A percentile compares a stretch with the other conserved stretches of the same genome.
These are phyloP conservation scores for Sterna hirundo DNA, from an alignment of 2,113 vertebrate genomes.

Conservation along the genomic window DNA sequence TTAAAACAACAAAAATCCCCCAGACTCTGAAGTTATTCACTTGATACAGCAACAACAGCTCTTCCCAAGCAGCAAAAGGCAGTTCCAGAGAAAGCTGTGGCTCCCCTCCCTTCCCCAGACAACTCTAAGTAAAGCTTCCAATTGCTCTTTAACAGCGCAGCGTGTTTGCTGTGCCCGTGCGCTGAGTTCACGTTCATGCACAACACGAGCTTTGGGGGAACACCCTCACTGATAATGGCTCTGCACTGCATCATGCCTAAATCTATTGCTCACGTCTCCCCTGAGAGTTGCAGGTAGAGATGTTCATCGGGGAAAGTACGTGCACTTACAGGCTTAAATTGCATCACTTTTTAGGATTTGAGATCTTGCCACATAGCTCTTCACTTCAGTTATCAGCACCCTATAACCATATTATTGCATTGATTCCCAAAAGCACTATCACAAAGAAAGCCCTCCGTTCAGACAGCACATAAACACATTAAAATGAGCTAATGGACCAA, in stretches of 20 bases:
- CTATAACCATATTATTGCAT: accelerated
- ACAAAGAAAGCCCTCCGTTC: accelerated
- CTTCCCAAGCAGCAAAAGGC: not conserved
- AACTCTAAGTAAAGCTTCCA: not conserved
- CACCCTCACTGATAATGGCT: not conserved
- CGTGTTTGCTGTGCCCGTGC: accelerated
- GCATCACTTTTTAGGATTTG: not conserved
- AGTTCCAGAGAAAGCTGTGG: not conserved
- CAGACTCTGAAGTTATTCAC: not conserved
- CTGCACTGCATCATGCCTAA: not conserved
- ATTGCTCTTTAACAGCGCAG: not conserved
- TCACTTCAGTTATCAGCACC: not conserved
- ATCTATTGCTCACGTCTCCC: not conserved
- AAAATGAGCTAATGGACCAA: not conserved
- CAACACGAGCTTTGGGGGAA: not conserved
- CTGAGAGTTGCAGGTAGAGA: not conserved
- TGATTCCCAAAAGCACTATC: not conserved
- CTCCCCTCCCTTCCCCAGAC: not conserved
- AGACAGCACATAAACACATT: not conserved
- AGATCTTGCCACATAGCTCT: not conserved
- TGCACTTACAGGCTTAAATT: not conserved
- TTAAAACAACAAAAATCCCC: not conserved
- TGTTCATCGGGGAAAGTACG: not conserved
- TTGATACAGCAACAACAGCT: not conserved
- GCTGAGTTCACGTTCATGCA: accelerated